Base-by-base conservation (phyloP, 1,140 invertebrate genomes). In the Eciton burchellii region DNA sequence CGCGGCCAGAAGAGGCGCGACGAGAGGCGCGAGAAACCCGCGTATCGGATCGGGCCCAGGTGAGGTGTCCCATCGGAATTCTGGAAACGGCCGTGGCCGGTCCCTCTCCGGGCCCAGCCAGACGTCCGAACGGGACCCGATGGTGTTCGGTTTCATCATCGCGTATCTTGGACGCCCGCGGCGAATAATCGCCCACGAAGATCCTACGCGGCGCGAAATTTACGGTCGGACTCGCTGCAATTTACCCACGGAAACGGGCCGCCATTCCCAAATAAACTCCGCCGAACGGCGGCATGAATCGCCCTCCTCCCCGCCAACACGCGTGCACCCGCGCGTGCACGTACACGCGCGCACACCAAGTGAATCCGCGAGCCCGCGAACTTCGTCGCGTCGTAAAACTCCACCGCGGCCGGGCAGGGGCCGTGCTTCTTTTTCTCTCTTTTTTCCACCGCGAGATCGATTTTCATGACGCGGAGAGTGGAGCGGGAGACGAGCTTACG, bases 121-220 rank as follows among this genome's bases (percentile, higher is more conserved):
- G 86, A 87, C 86, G 84, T 88, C 83, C 82, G 86, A 85, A 85
- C 81, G 81, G 83, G 76, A 74, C 87, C 59, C 83, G 79, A 83
- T 88, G 87, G 87, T 89, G 87, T 89, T 89, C 70, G 87, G 87
- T 89, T 89, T 89, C 87, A 89, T 89, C 87, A 89, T 89, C 86
- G 87, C 86, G 87, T 85, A 88, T 88, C 86, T 86, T 88, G 87
- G 87, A 89, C 87, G 86, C 87, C 87, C 84, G 87, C 87, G 86
- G 87, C 87, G 87, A 89, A 89, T 89, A 89, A 89, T 89, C 87
- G 87, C 87, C 87, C 87, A 89, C 87, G 87, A 89, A 89, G 87
- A 88, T 89, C 84, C 86, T 85, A 85, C 84, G 86, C 70, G 86
- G 65, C 63, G 83, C 87, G 84, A 88, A 89, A 89, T 89, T 89